phyloP scores from a whole-genome alignment of 2,797 vertebrate species.

The Peromyscus nudipes region DNA sequence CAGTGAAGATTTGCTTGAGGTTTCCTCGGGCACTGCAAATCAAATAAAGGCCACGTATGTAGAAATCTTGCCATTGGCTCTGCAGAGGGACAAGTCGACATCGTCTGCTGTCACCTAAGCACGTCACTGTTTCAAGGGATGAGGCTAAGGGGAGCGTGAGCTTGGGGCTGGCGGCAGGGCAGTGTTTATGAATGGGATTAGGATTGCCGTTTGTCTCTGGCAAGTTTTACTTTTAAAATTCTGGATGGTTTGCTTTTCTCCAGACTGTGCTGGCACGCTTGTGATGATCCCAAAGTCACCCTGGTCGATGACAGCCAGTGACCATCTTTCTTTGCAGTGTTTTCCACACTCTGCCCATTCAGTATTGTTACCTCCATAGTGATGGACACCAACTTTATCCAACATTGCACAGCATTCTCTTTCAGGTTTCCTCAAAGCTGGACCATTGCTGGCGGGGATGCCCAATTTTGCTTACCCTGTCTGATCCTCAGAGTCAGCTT shows the following conservation, averaged over 20 bases:
- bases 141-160: background rate
- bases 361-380: background rate
- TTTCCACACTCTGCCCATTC: background rate
- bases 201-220: background rate
- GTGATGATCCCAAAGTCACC: background rate
- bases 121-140: background rate
- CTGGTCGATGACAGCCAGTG: background rate
- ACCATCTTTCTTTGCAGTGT: background rate
- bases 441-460: background rate
- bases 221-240: background rate
- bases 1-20: background rate
- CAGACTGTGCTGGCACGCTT: background rate
- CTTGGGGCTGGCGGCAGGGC: background rate
- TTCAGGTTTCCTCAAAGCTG: background rate
- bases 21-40: conserved; percentile 2
- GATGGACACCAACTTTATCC: background rate
- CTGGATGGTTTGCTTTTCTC: background rate
- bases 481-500: background rate
- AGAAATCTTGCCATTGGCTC: background rate
- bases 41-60: background rate
- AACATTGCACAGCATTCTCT: too few species aligned
- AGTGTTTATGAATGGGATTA: background rate
- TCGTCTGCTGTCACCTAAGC: background rate
- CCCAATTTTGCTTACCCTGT: background rate
- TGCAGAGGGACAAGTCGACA: background rate